phyloP scores from a whole-genome alignment of 2,888 invertebrate species.

The Cylloceria caligata region DNA sequence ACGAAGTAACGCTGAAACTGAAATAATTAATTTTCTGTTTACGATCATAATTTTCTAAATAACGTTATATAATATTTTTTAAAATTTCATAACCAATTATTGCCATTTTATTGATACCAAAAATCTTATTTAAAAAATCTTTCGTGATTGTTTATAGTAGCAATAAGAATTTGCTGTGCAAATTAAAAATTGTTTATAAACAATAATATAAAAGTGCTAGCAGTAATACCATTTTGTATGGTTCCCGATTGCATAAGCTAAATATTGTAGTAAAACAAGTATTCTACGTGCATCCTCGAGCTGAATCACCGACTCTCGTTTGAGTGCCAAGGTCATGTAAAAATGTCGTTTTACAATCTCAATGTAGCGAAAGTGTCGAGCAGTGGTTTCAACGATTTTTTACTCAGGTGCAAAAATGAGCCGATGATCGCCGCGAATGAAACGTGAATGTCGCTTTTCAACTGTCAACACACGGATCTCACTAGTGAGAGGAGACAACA shows the following conservation, averaged over 20 bases:
- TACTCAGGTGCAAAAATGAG: not conserved
- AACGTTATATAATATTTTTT: too few species aligned
- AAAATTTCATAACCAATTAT: not conserved
- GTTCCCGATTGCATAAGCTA: not conserved
- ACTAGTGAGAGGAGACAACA: slow-evolving; percentile 39
- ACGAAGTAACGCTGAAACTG: too few species aligned
- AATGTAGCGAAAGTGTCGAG: slow-evolving; percentile 1
- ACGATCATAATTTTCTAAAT: too few species aligned
- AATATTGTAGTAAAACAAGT: not conserved
- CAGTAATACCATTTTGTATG: not conserved
- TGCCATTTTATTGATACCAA: not conserved
- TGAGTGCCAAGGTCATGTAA: slow-evolving; percentile 1
- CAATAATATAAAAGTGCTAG: not conserved
- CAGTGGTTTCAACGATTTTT: not conserved
- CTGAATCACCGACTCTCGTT: not conserved
- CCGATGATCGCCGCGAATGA: slow-evolving; percentile 1
- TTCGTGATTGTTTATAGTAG: not conserved
- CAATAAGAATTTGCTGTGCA: not conserved
- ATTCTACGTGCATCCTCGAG: not conserved
- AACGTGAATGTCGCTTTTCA: slow-evolving; percentile 22
- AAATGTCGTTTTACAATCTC: slow-evolving; percentile 13
- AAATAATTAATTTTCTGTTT: too few species aligned
- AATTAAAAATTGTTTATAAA: not conserved
- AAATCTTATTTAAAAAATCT: not conserved
- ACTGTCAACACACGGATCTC: slow-evolving; percentile 21